Conservation (phyloP, 1,140 invertebrate genomes). For the Monochamus saltuarius region DNA sequence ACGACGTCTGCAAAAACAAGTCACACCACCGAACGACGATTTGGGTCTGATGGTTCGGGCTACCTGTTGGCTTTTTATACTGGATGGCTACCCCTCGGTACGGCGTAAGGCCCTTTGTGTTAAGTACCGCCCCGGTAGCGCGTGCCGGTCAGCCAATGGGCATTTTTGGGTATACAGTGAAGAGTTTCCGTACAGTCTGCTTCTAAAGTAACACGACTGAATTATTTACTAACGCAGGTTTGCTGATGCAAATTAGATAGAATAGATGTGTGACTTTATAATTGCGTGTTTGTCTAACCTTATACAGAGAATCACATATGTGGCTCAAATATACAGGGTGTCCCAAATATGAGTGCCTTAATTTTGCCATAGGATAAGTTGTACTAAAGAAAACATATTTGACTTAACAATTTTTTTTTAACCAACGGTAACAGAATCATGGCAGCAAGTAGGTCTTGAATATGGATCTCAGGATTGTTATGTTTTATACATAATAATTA, state of each 20-base stretch:
- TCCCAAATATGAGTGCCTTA: no score
- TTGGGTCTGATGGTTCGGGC: background rate
- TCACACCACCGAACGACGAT: constrained; percentile 6
- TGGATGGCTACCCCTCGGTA: constrained; percentile 10
- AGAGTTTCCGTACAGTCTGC: constrained; percentile 7
- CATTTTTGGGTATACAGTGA: constrained; percentile 1
- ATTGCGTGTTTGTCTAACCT: no score
- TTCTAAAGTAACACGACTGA: background rate
- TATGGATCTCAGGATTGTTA: no score
- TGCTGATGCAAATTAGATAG: background rate
- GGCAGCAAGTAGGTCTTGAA: background rate
- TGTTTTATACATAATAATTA: no score
- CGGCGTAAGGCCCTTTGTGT: constrained; percentile 10
- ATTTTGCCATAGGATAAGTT: no score
- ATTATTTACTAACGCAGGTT: background rate
- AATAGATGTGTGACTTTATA: background rate
- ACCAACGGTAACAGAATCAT: constrained; percentile 1
- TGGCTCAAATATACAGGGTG: background rate
- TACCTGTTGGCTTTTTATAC: constrained; percentile 19
- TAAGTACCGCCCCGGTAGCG: constrained; percentile 18
- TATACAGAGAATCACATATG: background rate
- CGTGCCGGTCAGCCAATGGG: constrained; percentile 16
- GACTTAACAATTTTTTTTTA: no score
- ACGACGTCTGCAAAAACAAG: background rate
- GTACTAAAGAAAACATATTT: no score